Evolutionary conservation across 2,888 invertebrate genomes (phyloP).

Genomic region (Pachycephus smyrnensis): DNA sequence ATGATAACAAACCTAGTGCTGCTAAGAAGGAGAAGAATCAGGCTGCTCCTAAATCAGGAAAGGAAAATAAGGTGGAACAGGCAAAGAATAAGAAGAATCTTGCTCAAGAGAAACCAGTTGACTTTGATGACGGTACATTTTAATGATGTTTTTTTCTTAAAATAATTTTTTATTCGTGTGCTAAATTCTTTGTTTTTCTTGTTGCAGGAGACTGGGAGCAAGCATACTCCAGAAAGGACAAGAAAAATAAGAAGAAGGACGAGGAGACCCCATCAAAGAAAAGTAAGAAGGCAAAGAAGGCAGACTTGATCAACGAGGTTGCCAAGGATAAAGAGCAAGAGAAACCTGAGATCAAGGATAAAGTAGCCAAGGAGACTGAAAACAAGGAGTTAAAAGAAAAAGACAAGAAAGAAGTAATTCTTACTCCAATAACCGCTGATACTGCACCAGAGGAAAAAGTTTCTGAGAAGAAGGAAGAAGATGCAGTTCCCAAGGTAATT

Average conservation of each 20-base stretch:
- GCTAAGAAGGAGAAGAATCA: constrained; percentile 59
- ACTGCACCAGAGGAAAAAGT: constrained; percentile 45
- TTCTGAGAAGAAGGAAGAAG: constrained; percentile 45
- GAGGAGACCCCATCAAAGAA: constrained; percentile 70
- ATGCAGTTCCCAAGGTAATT: constrained; percentile 27
- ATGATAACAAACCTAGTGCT: constrained; percentile 68
- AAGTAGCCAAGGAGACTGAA: constrained; percentile 68
- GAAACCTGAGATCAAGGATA: constrained; percentile 67
- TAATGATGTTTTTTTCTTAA: constrained; percentile 5
- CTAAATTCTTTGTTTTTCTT: not conserved
- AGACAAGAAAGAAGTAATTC: constrained; percentile 61
- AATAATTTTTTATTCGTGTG: not conserved
- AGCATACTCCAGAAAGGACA: constrained; percentile 78
- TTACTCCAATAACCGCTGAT: constrained; percentile 55
- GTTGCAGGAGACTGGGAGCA: constrained; percentile 75
- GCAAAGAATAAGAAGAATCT: constrained; percentile 73
- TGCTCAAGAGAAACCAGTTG: constrained; percentile 76
- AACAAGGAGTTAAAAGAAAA: constrained; percentile 69
- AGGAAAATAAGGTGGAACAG: constrained; percentile 70
- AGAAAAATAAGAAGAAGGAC: constrained; percentile 77
- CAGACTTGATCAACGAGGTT: constrained; percentile 67
- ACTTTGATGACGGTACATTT: constrained; percentile 76
- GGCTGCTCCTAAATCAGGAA: constrained; percentile 46
- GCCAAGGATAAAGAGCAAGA: constrained; percentile 66
- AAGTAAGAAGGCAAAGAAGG: constrained; percentile 68